Percentiles rank a stretch among this genome's conserved stretches.
These are phyloP conservation scores for Phalacrocorax pelagicus DNA, from an alignment of 2,113 vertebrate genomes.

Conservation along the genomic window DNA sequence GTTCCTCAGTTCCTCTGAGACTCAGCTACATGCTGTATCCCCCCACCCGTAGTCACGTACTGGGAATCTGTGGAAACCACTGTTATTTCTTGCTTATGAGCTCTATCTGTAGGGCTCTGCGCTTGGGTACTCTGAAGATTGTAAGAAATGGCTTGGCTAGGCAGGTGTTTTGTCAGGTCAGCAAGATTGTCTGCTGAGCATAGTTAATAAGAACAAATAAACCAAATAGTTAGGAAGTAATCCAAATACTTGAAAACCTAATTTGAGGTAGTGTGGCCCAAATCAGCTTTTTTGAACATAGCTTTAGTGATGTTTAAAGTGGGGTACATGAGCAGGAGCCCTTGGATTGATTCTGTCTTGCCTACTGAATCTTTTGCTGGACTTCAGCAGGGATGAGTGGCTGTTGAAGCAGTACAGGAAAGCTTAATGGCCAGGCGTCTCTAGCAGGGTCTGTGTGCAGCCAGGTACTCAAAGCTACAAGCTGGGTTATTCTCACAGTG, in stretches of 20 bases:
- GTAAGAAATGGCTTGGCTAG: background rate
- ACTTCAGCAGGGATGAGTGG: background rate
- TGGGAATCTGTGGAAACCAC: background rate
- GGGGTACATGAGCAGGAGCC: background rate
- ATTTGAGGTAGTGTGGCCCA: background rate
- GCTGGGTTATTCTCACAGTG: background rate
- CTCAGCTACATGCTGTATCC: background rate
- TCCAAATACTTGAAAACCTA: background rate
- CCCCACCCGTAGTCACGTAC: accelerated
- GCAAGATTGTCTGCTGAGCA: background rate
- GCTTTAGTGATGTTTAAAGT: background rate
- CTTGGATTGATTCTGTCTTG: background rate
- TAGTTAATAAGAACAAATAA: background rate
- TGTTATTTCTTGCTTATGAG: background rate
- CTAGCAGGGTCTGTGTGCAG: background rate
- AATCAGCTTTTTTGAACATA: background rate
- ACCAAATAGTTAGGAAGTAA: background rate
- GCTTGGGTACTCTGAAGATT: background rate
- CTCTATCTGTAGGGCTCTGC: background rate
- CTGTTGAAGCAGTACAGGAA: background rate
- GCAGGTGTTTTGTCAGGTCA: background rate
- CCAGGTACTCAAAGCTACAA: background rate
- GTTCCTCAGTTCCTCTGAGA: background rate
- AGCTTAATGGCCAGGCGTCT: background rate
- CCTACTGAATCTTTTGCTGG: background rate